Percentiles rank a stretch among this genome's conserved stretches.
These are phyloP conservation scores for Propsilocerus akamusi DNA, from an alignment of 1,140 invertebrate genomes.

Conservation along the genomic window DNA sequence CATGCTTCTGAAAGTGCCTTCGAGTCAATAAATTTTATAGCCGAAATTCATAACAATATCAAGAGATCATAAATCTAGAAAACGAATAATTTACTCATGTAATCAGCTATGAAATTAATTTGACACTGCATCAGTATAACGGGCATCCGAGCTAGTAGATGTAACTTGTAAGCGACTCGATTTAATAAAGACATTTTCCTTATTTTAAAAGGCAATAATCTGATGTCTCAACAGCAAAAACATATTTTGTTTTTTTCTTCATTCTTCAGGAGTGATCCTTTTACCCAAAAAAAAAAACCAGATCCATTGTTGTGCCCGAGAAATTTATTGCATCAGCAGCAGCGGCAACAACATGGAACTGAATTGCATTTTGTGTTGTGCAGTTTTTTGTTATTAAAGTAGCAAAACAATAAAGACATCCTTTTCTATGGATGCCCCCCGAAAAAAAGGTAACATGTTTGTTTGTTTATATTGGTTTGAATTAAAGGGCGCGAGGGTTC, in stretches of 20 bases:
- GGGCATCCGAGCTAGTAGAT: too few relatives aligned
- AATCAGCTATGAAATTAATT: too few relatives aligned
- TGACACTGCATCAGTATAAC: too few relatives aligned
- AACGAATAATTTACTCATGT: too few relatives aligned
- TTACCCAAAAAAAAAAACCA: not conserved
- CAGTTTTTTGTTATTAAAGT: not conserved
- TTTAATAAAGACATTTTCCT: not conserved
- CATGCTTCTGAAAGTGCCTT: too few relatives aligned
- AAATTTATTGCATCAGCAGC: constrained; percentile 2
- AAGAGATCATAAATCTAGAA: too few relatives aligned
- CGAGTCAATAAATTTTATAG: too few relatives aligned
- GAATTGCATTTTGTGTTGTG: not conserved
- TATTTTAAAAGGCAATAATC: constrained; percentile 1
- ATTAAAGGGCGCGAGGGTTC: constrained; percentile 3
- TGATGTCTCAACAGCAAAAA: not conserved
- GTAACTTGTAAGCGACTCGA: too few relatives aligned
- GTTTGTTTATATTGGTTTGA: constrained; percentile 3
- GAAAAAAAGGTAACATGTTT: not conserved
- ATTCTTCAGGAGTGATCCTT: not conserved
- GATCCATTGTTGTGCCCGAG: too few relatives aligned
- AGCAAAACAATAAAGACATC: not conserved
- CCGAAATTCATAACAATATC: too few relatives aligned
- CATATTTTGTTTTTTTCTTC: not conserved
- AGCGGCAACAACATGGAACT: too few relatives aligned
- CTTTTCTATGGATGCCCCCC: too few relatives aligned